phyloP scores from a whole-genome alignment of 2,888 invertebrate species.

The Cerceris ruficornis region DNA sequence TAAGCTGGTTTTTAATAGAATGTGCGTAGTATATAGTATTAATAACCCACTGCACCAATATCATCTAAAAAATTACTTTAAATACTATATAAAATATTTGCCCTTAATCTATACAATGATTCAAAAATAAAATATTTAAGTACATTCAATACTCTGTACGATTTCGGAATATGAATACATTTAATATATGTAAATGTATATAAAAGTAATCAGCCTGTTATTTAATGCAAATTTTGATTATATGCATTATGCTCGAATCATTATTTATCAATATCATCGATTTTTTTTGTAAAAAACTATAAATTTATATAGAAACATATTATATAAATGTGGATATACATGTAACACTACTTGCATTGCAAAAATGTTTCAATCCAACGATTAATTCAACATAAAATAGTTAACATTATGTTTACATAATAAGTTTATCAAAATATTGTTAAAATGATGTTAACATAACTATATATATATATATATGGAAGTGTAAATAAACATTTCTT shows the following conservation, averaged over 20 bases:
- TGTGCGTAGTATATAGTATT: conserved; percentile 6
- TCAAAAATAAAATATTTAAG: not conserved
- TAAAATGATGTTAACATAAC: conserved; percentile 20
- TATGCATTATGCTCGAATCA: conserved; percentile 11
- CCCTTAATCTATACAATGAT: not conserved
- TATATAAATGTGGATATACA: too few species aligned
- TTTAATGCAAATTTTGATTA: conserved; percentile 40
- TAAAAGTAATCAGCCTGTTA: not conserved
- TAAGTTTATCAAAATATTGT: not conserved
- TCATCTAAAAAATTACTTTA: conserved; percentile 19
- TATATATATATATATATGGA: not conserved
- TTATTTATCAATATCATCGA: conserved; percentile 2
- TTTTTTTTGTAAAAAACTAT: conserved; percentile 5
- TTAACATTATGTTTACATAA: not conserved
- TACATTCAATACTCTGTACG: not conserved
- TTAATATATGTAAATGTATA: conserved; percentile 10
- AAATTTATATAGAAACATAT: not conserved
- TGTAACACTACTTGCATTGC: too few species aligned
- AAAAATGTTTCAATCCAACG: too few species aligned
- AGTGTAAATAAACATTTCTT: not conserved
- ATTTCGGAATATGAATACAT: conserved; percentile 7
- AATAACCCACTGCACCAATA: conserved; percentile 31
- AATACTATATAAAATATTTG: conserved; percentile 15
- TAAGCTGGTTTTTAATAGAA: not conserved
- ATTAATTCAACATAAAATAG: not conserved